These are phyloP conservation scores for Eretmocerus hayati DNA, from an alignment of 2,888 invertebrate species.

Conservation along the genomic window DNA sequence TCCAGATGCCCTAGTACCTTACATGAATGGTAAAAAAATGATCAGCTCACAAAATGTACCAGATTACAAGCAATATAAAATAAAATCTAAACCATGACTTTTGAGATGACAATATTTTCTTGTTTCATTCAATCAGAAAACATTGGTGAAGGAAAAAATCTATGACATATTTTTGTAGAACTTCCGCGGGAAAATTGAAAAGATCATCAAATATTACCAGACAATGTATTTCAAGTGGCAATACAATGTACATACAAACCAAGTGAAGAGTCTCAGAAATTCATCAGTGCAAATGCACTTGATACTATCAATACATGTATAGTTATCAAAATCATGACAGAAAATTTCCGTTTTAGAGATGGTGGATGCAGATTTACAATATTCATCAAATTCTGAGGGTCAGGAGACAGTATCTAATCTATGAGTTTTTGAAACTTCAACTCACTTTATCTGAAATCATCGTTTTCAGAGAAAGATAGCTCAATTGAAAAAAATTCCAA, in stretches of 20 bases:
- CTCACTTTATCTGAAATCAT: too few species aligned
- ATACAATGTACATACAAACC: conserved; percentile 45
- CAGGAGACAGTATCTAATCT: too few species aligned
- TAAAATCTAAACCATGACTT: conserved; percentile 26
- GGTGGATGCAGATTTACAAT: conserved; percentile 44
- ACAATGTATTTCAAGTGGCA: conserved; percentile 43
- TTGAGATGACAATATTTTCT: conserved; percentile 9
- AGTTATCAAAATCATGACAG: conserved; percentile 43
- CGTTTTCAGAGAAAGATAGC: too few species aligned
- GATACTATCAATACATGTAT: conserved; percentile 40
- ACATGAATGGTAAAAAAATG: conserved; percentile 54
- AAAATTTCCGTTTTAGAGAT: conserved; percentile 44
- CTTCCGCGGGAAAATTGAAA: too few species aligned
- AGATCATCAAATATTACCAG: conserved; percentile 40
- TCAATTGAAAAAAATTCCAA: too few species aligned
- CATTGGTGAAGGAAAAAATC: background rate
- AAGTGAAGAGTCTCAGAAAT: conserved; percentile 42
- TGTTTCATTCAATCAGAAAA: background rate
- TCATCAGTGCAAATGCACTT: too few species aligned
- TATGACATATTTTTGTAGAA: background rate
- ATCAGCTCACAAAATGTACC: conserved; percentile 49
- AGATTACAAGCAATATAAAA: conserved; percentile 30
- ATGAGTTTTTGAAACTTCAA: too few species aligned
- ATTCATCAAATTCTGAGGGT: too few species aligned
- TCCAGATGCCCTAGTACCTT: conserved; percentile 57